A percentile compares a stretch with the other conserved stretches of the same genome.
Evolutionary conservation across 2,113 vertebrate species (phyloP).

Genomic region (Craseonycteris thonglongyai): DNA sequence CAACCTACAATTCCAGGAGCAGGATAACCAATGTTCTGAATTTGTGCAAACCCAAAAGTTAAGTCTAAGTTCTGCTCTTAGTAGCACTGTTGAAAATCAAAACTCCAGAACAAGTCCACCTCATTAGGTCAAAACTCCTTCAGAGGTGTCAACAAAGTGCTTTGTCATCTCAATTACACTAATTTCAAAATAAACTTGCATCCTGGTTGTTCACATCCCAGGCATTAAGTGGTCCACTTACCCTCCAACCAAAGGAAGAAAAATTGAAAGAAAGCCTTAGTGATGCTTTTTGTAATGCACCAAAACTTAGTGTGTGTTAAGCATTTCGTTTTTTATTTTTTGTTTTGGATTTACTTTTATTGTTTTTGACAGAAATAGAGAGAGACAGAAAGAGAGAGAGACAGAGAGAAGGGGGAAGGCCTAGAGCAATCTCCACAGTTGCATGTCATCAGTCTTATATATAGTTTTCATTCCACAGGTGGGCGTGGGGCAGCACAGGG

Average conservation of each 20-base stretch:
- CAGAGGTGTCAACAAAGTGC: neutral
- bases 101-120: neutral
- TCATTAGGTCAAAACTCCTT: neutral
- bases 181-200: neutral
- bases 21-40: neutral
- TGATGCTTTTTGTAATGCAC: neutral
- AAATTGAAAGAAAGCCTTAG: neutral
- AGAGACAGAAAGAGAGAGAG: no score
- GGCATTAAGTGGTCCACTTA: neutral
- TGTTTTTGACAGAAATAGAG: no score
- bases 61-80: neutral
- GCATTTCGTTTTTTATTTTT: no score
- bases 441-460: no score
- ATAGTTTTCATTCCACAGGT: no score
- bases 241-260: neutral
- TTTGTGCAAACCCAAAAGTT: neutral
- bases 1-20: neutral
- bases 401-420: no score
- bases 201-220: neutral
- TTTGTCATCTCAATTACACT: neutral
- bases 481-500: no score
- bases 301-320: neutral
- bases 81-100: neutral
- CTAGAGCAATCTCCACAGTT: no score
- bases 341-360: no score